These are phyloP conservation scores for Rotaria socialis DNA, from an alignment of 2,888 invertebrate genomes.

Conservation along the genomic window DNA sequence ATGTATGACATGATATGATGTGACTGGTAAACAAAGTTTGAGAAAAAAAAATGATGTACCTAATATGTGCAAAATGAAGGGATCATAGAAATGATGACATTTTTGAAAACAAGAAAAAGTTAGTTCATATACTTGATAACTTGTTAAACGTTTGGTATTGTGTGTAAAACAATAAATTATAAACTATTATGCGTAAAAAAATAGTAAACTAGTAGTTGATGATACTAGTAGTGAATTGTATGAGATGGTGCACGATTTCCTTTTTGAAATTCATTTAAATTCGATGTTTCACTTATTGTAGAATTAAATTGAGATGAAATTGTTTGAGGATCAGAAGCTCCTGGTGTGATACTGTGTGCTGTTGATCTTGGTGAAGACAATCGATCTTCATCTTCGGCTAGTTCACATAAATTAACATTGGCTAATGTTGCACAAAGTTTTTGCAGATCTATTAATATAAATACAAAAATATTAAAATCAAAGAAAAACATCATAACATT, in stretches of 20 bases:
- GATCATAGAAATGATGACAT: not conserved
- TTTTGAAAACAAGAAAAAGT: not conserved
- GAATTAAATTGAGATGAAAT: not conserved
- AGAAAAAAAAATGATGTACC: not conserved
- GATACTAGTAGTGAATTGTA: not conserved
- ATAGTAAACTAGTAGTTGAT: not conserved
- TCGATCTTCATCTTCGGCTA: not conserved
- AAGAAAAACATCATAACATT: too few species aligned
- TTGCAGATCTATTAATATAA: not conserved
- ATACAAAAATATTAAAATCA: not conserved
- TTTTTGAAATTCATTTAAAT: slow-evolving; percentile 18
- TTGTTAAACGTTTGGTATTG: not conserved
- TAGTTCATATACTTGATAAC: not conserved
- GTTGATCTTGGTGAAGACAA: not conserved
- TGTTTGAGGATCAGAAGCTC: not conserved
- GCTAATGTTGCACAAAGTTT: slow-evolving; percentile 24
- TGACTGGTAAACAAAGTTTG: not conserved
- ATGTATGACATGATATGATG: not conserved
- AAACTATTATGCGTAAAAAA: not conserved
- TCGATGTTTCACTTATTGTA: not conserved
- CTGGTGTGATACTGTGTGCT: not conserved
- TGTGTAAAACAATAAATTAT: not conserved
- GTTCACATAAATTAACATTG: slow-evolving; percentile 33
- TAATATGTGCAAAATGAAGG: not conserved
- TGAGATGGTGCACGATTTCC: not conserved